A percentile compares a stretch with the other conserved stretches of the same genome.
phyloP scores from a whole-genome alignment of 2,888 invertebrate species.

The Muschampia plurimacula region DNA sequence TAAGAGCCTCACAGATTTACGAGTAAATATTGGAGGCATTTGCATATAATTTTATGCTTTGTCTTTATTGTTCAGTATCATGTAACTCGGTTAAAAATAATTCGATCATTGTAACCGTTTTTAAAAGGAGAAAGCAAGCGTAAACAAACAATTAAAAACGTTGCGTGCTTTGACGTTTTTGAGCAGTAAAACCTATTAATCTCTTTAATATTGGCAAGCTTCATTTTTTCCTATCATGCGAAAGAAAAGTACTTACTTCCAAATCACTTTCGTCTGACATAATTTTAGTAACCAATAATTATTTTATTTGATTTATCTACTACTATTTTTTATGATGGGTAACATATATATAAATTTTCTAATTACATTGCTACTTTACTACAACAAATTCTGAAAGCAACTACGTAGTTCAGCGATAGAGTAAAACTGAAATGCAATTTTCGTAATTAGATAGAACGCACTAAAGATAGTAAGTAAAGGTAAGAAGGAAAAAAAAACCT shows the following conservation, averaged over 20 bases:
- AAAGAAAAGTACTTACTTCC: slow-evolving; percentile 61
- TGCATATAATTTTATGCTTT: slow-evolving; percentile 74
- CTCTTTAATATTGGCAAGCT: slow-evolving; percentile 56
- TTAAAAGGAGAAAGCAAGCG: slow-evolving; percentile 72
- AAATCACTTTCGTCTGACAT: slow-evolving; percentile 54
- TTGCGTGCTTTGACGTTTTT: slow-evolving; percentile 68
- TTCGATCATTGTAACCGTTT: slow-evolving; percentile 69
- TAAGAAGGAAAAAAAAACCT: slow-evolving; percentile 39
- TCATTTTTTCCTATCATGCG: slow-evolving; percentile 51
- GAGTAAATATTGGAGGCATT: slow-evolving; percentile 73
- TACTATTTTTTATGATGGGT: not conserved
- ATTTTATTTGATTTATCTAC: not conserved
- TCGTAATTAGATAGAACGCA: slow-evolving; percentile 44
- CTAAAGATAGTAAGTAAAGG: slow-evolving; percentile 40
- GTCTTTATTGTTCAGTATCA: slow-evolving; percentile 78
- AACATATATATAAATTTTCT: not conserved
- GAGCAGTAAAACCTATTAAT: slow-evolving; percentile 54
- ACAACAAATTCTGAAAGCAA: not conserved
- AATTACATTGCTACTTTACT: not conserved
- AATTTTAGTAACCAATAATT: not conserved
- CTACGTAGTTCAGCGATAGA: slow-evolving; percentile 43
- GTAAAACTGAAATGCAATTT: slow-evolving; percentile 53
- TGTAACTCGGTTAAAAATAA: slow-evolving; percentile 79
- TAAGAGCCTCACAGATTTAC: slow-evolving; percentile 65
- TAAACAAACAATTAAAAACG: slow-evolving; percentile 75